Evolutionary conservation across 1,140 invertebrate genomes (phyloP).

Genomic region (Sycobia sp.): DNA sequence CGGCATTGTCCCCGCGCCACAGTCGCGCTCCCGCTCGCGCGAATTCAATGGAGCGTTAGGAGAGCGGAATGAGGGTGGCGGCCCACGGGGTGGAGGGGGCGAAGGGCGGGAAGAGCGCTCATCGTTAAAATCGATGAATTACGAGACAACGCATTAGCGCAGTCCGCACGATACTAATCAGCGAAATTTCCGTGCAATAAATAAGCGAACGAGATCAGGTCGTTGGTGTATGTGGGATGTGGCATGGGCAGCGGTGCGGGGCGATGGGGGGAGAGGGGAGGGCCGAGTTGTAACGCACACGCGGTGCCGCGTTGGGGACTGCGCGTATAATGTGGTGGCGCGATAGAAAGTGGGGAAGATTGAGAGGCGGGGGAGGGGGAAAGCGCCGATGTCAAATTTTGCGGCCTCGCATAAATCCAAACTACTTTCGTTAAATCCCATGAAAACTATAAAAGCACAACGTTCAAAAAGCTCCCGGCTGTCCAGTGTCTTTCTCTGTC

Average conservation of each 20-base stretch:
- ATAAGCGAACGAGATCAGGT: slow-evolving; percentile 48
- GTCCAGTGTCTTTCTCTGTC: no score
- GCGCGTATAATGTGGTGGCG: slow-evolving; percentile 5
- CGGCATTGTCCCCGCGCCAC: neutral
- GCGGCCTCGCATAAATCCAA: slow-evolving; percentile 29
- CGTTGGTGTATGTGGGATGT: no score
- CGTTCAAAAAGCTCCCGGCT: slow-evolving; percentile 7
- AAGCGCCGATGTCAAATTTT: slow-evolving; percentile 32
- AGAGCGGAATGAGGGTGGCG: no score
- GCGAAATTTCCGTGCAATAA: slow-evolving; percentile 58
- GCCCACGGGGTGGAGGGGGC: no score
- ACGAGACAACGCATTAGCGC: slow-evolving; percentile 60
- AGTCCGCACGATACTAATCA: slow-evolving; percentile 60
- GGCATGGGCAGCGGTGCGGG: neutral
- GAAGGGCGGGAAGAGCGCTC: no score
- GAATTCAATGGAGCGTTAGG: slow-evolving; percentile 56
- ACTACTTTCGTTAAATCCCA: slow-evolving; percentile 32
- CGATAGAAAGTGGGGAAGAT: neutral
- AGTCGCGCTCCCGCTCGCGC: neutral
- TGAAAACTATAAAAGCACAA: slow-evolving; percentile 24
- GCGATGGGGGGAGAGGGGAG: neutral
- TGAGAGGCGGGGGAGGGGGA: no score
- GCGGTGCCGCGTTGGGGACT: neutral
- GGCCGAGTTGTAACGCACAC: slow-evolving; percentile 26
- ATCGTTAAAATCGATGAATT: slow-evolving; percentile 61